A percentile compares a stretch with the other conserved stretches of the same genome.
Conservation (phyloP, 2,113 vertebrate genomes). For the Bos taurus region DNA sequence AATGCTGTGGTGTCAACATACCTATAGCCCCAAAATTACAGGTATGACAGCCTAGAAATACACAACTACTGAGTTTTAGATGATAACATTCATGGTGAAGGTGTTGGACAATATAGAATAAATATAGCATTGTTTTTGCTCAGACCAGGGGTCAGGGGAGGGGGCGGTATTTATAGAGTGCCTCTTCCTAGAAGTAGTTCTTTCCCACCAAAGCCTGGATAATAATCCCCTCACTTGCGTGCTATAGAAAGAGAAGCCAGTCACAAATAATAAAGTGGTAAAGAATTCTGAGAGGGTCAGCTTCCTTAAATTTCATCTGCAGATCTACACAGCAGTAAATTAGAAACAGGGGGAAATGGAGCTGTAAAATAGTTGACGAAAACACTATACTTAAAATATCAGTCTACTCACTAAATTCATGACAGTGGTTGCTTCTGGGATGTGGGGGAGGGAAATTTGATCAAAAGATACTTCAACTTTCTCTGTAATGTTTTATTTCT, state of each 20-base stretch:
- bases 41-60: not conserved
- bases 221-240: not conserved
- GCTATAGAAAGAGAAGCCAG: not conserved
- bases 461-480: constrained; percentile 6
- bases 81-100: not conserved
- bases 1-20: not conserved
- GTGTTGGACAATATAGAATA: not conserved
- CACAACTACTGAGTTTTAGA: not conserved
- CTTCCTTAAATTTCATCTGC: constrained; percentile 36
- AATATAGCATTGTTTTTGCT: not conserved
- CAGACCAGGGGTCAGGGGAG: not conserved
- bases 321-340: constrained; percentile 26
- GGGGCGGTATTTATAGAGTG: not conserved
- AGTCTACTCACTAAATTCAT: constrained; percentile 16
- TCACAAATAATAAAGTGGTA: constrained; percentile 15
- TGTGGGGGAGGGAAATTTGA: not conserved
- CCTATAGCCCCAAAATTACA: not conserved
- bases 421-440: not conserved
- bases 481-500: constrained; percentile 15
- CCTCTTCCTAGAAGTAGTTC: not conserved
- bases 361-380: constrained; percentile 36
- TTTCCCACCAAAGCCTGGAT: not conserved
- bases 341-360: constrained; percentile 23
- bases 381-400: constrained; percentile 40
- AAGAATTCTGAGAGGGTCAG: not conserved